Conservation (phyloP, 2,113 vertebrate genomes). For the Potamarius usumacintae region DNA sequence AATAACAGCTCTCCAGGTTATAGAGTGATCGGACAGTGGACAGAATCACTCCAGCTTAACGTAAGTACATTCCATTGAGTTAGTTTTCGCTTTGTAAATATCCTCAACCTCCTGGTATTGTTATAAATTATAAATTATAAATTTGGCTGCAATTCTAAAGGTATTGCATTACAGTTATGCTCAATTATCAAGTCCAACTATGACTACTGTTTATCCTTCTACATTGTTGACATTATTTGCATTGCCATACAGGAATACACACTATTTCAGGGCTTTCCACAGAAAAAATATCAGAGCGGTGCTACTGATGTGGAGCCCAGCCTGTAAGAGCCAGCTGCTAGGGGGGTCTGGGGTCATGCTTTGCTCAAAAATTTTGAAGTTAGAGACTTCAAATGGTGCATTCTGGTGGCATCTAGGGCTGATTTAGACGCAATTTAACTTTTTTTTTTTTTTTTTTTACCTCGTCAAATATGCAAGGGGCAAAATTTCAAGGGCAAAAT, state of each 20-base stretch:
- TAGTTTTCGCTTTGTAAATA: neutral
- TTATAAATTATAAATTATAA: neutral
- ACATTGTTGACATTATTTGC: neutral
- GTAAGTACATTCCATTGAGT: constrained; percentile 72
- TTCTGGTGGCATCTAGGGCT: no score
- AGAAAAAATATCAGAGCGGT: no score
- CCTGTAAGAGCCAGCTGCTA: no score
- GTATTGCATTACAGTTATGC: neutral
- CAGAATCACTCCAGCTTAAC: constrained; percentile 87
- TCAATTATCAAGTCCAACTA: neutral
- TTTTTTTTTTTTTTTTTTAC: no score
- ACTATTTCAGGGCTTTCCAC: neutral
- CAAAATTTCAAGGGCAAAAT: no score
- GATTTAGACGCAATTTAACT: no score
- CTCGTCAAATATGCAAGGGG: no score
- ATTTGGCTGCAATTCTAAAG: neutral
- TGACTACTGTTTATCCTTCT: neutral
- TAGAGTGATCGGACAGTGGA: constrained; percentile 88
- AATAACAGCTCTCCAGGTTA: constrained; percentile 82
- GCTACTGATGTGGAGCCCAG: no score
- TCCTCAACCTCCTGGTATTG: neutral
- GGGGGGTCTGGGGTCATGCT: no score
- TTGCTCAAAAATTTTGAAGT: no score
- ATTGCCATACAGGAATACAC: neutral
- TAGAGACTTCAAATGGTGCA: no score